phyloP scores from a whole-genome alignment of 2,888 invertebrate genomes.

The Acholoe squamosa region DNA sequence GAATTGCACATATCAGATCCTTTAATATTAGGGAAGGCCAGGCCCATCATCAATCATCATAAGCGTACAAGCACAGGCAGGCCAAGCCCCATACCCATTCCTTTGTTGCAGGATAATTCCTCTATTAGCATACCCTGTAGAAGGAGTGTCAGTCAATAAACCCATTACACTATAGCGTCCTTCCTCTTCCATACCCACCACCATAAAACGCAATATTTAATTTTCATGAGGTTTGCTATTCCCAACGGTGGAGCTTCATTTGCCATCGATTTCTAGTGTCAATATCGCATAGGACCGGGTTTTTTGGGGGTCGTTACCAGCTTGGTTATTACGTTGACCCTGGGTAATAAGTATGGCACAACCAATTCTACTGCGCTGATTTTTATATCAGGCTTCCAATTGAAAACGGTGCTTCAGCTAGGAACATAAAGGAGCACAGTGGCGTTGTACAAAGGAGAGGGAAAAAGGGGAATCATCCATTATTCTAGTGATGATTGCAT shows the following conservation, averaged over 20 bases:
- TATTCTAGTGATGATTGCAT: no score
- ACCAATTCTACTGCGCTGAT: not conserved
- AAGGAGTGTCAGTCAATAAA: not conserved
- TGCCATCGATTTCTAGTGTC: constrained; percentile 16
- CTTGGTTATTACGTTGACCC: not conserved
- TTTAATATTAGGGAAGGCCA: not conserved
- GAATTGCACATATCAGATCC: no score
- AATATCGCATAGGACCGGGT: constrained; percentile 8
- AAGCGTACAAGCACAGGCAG: not conserved
- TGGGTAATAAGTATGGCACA: not conserved
- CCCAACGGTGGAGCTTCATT: not conserved
- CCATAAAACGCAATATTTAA: constrained; percentile 27
- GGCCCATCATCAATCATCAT: not conserved
- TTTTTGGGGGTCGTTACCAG: not conserved
- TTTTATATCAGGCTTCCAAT: not conserved
- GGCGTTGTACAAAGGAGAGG: no score
- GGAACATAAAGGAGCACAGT: no score
- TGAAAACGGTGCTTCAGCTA: not conserved
- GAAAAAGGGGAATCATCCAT: no score
- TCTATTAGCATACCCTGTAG: not conserved
- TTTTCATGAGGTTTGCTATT: not conserved
- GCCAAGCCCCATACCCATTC: not conserved
- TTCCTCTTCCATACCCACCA: not conserved
- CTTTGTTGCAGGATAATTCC: not conserved
- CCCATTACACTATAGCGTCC: not conserved